phyloP scores from a whole-genome alignment of 2,888 invertebrate species.

The Pomacea canaliculata region DNA sequence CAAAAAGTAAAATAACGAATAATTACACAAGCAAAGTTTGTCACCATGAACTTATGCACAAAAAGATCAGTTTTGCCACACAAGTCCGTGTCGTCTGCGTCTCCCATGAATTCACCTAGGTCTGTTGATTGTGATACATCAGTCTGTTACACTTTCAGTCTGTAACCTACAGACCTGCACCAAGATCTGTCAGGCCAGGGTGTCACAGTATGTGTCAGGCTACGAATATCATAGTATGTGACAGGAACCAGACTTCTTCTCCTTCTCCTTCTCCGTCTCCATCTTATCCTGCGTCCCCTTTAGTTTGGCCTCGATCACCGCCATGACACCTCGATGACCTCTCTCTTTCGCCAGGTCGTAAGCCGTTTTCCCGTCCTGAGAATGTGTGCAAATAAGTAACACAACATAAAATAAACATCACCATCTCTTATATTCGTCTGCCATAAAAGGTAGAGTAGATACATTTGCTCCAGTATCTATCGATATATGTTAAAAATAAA shows the following conservation, averaged over 20 bases:
- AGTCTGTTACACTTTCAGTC: no score
- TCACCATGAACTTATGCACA: no score
- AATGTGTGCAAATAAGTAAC: neutral
- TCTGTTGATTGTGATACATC: no score
- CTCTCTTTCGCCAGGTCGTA: slow-evolving; percentile 30
- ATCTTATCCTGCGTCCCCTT: slow-evolving; percentile 19
- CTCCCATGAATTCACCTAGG: no score
- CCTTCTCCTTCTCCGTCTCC: slow-evolving; percentile 28
- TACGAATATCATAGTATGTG: slow-evolving; percentile 22
- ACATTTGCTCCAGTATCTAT: no score
- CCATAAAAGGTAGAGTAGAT: no score
- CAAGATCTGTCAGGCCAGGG: neutral
- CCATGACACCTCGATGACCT: slow-evolving; percentile 8
- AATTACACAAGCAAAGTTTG: no score
- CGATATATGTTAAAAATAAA: no score
- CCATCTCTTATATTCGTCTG: no score
- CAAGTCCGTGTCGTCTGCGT: no score
- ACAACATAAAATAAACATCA: neutral
- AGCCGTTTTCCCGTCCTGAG: slow-evolving; percentile 31
- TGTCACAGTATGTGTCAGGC: neutral
- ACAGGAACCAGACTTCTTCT: slow-evolving; percentile 28
- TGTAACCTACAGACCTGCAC: neutral
- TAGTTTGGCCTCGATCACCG: slow-evolving; percentile 29
- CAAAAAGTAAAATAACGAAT: no score
- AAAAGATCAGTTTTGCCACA: no score